phyloP scores from a whole-genome alignment of 1,140 invertebrate genomes.

The Delia radicum region DNA sequence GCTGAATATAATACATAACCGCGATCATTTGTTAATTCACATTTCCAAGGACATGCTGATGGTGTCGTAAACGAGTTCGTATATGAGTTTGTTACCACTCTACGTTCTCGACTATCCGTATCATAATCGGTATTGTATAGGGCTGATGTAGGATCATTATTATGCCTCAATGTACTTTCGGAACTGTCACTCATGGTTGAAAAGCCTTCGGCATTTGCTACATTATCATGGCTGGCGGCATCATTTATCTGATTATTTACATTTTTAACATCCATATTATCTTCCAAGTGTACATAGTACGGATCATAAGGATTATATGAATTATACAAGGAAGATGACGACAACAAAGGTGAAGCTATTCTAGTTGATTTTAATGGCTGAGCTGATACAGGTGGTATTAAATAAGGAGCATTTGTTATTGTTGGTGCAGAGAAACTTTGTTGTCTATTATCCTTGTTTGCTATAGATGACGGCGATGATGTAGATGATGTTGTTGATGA shows the following conservation, averaged over 20 bases:
- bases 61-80: conserved; percentile 35
- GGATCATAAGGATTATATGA: conserved; percentile 51
- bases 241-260: conserved; percentile 16
- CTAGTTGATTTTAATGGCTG: neutral
- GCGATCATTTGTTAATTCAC: conserved; percentile 85
- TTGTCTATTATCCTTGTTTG: neutral
- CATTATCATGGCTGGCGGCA: no score
- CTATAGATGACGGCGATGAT: neutral
- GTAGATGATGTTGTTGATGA: conserved; percentile 1
- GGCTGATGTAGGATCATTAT: conserved; percentile 20
- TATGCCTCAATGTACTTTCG: neutral
- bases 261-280: conserved; percentile 32
- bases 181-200: neutral
- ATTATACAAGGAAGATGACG: conserved; percentile 22
- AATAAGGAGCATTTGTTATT: neutral
- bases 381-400: neutral
- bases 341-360: neutral
- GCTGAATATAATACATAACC: conserved; percentile 90
- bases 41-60: conserved; percentile 76
- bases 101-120: neutral
- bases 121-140: conserved; percentile 1
- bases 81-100: neutral
- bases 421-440: neutral
- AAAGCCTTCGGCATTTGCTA: neutral
- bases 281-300: conserved; percentile 41